Percentiles rank a stretch among this genome's conserved stretches.
Conservation (phyloP, 2,797 vertebrate genomes). For the Chelonia mydas region DNA sequence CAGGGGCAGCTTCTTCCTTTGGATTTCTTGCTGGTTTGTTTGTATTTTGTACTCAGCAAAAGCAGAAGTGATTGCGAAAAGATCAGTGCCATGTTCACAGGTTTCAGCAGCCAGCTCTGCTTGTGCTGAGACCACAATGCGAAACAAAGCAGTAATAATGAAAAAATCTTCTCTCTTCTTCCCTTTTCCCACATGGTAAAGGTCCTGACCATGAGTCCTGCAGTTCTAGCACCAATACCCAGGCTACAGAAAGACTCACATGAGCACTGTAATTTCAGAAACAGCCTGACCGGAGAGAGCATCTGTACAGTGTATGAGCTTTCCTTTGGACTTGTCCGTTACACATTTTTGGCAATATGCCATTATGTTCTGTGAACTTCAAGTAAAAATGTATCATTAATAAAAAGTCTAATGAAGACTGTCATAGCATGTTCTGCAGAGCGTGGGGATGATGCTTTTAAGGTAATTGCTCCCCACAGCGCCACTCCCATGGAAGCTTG, state of each 20-base stretch:
- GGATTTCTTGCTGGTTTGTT: background rate
- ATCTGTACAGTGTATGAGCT: fast-evolving
- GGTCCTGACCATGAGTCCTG: background rate
- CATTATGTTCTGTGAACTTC: background rate
- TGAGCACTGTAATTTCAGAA: background rate
- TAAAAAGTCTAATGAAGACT: background rate
- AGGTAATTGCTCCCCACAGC: background rate
- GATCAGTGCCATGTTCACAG: background rate
- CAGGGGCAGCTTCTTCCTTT: background rate
- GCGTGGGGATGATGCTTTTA: background rate
- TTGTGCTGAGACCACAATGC: background rate
- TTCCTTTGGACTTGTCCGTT: background rate
- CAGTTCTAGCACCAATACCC: background rate
- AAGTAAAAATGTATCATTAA: background rate
- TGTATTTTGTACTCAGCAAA: background rate
- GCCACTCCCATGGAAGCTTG: fast-evolving
- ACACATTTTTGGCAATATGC: fast-evolving
- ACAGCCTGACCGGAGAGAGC: fast-evolving
- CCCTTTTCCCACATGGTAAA: background rate
- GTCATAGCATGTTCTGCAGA: background rate
- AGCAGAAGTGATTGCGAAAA: background rate
- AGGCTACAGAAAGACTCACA: fast-evolving
- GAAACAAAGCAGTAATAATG: background rate
- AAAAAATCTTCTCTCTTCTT: background rate
- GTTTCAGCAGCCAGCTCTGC: background rate